Conservation (phyloP, 2,113 vertebrate genomes). For the Sapajus apella region DNA sequence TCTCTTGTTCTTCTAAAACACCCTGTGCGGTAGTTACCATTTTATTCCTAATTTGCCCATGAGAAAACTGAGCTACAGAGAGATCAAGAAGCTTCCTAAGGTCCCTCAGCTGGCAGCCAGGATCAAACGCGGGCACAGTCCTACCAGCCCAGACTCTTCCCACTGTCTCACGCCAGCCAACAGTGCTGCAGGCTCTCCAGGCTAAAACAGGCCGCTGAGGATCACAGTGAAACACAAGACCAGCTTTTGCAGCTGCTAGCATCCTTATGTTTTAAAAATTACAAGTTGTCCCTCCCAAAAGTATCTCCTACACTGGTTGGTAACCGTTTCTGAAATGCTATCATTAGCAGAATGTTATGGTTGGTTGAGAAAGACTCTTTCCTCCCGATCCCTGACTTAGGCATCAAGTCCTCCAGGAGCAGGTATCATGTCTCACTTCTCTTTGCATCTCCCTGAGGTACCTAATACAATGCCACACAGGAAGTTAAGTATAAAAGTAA, state of each 20-base stretch:
- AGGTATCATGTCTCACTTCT: neutral
- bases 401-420: neutral
- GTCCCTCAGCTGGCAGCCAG: neutral
- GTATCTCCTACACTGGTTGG: neutral
- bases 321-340: neutral
- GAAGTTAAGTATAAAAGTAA: neutral
- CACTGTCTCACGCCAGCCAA: accelerated
- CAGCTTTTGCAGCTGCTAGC: neutral
- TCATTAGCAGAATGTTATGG: neutral
- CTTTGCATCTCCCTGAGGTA: neutral
- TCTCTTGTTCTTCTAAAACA: neutral
- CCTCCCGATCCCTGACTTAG: neutral
- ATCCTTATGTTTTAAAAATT: neutral
- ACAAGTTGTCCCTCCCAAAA: neutral
- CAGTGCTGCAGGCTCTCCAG: accelerated
- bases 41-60: neutral
- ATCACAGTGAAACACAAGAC: neutral
- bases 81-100: neutral
- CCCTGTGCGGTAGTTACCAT: no score
- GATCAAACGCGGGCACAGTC: neutral
- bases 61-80: neutral
- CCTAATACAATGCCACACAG: neutral
- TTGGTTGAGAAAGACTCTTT: neutral
- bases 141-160: neutral
- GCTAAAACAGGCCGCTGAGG: neutral